phyloP scores from a whole-genome alignment of 2,113 vertebrate species.

The Crotalus tigris region DNA sequence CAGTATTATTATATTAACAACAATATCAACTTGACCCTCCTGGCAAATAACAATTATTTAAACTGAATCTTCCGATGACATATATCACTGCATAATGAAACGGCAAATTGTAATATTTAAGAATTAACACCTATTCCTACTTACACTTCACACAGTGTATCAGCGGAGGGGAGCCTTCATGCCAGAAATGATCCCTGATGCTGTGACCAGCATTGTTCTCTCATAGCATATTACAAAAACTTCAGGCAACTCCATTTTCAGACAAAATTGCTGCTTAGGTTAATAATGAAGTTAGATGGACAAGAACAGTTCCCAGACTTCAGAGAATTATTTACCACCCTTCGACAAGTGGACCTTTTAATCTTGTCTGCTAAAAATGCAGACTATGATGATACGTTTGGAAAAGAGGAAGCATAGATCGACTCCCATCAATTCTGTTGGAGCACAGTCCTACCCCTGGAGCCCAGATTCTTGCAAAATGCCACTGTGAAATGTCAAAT shows the following conservation, averaged over 20 bases:
- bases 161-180: background rate
- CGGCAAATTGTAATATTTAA: background rate
- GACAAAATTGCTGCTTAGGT: background rate
- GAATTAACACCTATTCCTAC: background rate
- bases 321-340: background rate
- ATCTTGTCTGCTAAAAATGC: background rate
- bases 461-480: background rate
- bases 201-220: background rate
- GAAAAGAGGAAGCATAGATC: background rate
- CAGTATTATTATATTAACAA: slow-evolving; percentile 22
- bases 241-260: background rate
- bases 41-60: slow-evolving; percentile 1
- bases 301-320: background rate
- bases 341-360: background rate
- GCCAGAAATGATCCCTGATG: background rate
- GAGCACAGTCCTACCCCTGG: background rate
- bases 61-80: background rate
- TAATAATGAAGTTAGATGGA: background rate
- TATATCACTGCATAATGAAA: background rate
- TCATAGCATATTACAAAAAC: background rate
- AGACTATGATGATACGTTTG: background rate
- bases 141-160: background rate
- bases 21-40: background rate
- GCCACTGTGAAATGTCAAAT: background rate
- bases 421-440: background rate